Percentiles rank a stretch among this genome's conserved stretches.
Evolutionary conservation across 2,888 invertebrate genomes (phyloP).

Genomic region (Chorisops tibialis): DNA sequence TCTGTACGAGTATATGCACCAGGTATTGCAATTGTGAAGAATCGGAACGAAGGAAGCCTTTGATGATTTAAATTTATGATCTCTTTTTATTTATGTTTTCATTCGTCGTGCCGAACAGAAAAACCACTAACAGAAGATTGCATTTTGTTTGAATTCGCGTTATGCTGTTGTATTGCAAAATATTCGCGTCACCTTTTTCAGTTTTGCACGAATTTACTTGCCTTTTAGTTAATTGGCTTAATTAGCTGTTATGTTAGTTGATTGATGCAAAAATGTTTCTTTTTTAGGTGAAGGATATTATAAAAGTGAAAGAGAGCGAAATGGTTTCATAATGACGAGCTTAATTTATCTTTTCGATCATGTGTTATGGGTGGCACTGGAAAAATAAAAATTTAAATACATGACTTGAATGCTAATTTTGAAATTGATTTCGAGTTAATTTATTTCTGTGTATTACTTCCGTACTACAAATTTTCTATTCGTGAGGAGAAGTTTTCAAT

Average conservation of each 20-base stretch:
- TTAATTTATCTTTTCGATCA: no score
- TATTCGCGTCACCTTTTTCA: conserved; percentile 3
- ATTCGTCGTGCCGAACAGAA: background rate
- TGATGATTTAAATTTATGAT: conserved; percentile 30
- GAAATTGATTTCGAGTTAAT: no score
- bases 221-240: conserved; percentile 29
- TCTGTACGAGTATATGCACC: background rate
- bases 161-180: conserved; percentile 21
- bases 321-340: no score
- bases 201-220: conserved; percentile 26
- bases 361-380: no score
- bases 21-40: background rate
- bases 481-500: no score
- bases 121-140: background rate
- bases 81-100: conserved; percentile 22
- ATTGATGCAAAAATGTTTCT: background rate
- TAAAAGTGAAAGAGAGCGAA: no score
- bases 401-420: no score
- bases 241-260: conserved; percentile 24
- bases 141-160: background rate
- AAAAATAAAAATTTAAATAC: no score
- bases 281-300: no score
- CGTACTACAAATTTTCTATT: no score
- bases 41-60: conserved; percentile 15
- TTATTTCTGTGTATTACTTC: no score